phyloP scores from a whole-genome alignment of 2,113 vertebrate genomes.

The Plecotus auritus region DNA sequence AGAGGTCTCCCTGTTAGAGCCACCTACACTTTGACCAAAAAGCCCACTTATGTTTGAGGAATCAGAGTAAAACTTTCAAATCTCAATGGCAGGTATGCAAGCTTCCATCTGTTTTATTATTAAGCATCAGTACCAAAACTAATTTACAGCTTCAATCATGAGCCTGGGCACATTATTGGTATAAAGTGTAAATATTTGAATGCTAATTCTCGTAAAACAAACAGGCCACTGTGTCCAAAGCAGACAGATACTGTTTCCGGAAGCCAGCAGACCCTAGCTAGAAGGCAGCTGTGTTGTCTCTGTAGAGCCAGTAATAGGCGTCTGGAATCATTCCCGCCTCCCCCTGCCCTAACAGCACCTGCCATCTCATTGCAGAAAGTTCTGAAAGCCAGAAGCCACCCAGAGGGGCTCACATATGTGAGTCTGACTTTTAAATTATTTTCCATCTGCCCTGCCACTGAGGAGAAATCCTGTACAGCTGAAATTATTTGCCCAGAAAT shows the following conservation, averaged over 20 bases:
- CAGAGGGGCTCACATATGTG: not conserved
- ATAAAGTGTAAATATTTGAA: conserved; percentile 50
- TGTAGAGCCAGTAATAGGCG: not conserved
- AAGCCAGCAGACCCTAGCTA: conserved; percentile 11
- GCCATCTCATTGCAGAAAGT: not conserved
- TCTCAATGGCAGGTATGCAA: not conserved
- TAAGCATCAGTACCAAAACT: not conserved
- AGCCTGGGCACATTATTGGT: not conserved
- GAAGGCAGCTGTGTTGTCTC: conserved; percentile 23
- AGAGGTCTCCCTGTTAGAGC: not conserved
- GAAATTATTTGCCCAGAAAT: conserved; percentile 59
- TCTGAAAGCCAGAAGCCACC: conserved; percentile 56
- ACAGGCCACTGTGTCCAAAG: not conserved
- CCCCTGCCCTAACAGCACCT: not conserved
- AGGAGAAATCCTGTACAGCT: conserved; percentile 62
- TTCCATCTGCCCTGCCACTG: conserved; percentile 58
- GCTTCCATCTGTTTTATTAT: not conserved
- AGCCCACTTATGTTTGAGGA: not conserved
- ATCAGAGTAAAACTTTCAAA: not conserved
- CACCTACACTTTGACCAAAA: not conserved
- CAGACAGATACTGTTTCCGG: not conserved
- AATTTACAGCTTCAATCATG: not conserved
- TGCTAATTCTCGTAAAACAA: not conserved
- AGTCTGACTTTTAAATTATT: conserved; percentile 54
- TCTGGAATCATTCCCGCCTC: not conserved